phyloP scores from a whole-genome alignment of 2,888 invertebrate genomes.

The Drosophila formosana region DNA sequence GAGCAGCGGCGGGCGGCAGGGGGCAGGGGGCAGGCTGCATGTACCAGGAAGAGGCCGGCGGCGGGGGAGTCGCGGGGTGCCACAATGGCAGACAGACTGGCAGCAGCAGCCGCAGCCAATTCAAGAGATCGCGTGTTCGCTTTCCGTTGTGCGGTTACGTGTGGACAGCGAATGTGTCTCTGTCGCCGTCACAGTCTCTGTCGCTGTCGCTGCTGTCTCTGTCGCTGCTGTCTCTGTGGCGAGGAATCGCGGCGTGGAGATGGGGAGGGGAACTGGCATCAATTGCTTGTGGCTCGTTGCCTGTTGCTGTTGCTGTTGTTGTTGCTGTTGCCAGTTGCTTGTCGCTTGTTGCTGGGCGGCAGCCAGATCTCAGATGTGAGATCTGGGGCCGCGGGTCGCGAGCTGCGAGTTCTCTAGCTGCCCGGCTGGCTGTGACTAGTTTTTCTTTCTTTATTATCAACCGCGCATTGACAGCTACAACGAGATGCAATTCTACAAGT shows the following conservation, averaged over 20 bases:
- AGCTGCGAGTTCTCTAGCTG: conserved; percentile 36
- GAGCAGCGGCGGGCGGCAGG: background rate
- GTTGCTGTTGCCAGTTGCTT: conserved; percentile 6
- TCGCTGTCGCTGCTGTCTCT: too few species aligned
- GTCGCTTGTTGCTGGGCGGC: conserved; percentile 72
- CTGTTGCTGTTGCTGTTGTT: background rate
- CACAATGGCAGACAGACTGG: conserved; percentile 78
- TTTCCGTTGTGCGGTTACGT: conserved; percentile 58
- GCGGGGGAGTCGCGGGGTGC: conserved; percentile 22
- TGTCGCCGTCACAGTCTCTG: conserved; percentile 7
- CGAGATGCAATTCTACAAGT: conserved; percentile 67
- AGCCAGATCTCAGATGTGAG: conserved; percentile 43
- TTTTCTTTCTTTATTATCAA: conserved; percentile 22
- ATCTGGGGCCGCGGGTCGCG: conserved; percentile 13
- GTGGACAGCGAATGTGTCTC: conserved; percentile 28
- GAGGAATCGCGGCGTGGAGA: background rate
- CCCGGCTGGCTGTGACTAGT: background rate
- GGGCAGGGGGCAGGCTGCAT: background rate
- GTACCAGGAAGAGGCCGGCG: background rate
- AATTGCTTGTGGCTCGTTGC: background rate
- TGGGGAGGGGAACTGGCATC: background rate
- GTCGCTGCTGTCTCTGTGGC: conserved; percentile 11
- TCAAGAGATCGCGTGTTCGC: conserved; percentile 70
- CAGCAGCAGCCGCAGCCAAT: conserved; percentile 58
- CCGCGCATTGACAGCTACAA: conserved; percentile 46